Percentiles rank a stretch among this genome's conserved stretches.
Conservation (phyloP, 2,113 vertebrate genomes). For the Eclectus roratus region DNA sequence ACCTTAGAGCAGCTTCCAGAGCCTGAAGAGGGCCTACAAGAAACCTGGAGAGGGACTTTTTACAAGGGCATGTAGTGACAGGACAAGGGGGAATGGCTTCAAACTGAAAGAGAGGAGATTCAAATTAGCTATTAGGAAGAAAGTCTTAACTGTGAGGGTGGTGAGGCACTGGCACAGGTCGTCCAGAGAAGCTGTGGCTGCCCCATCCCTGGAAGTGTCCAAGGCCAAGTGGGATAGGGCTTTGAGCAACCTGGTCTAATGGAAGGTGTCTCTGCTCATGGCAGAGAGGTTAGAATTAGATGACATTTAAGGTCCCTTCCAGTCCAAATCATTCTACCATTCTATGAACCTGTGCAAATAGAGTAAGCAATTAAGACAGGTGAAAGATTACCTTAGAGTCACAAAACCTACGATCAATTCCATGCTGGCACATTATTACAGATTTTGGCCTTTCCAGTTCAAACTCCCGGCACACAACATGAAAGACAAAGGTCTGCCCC, state of each 20-base stretch:
- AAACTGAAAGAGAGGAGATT: not conserved
- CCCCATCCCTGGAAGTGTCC: not conserved
- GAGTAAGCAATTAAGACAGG: accelerated
- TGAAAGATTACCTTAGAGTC: constrained; percentile 85
- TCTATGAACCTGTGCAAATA: not conserved
- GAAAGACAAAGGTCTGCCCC: constrained; percentile 93
- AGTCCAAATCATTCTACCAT: not conserved
- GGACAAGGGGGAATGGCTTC: not conserved
- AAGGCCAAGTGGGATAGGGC: not conserved
- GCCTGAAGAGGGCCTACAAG: not conserved
- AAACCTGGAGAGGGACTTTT: not conserved
- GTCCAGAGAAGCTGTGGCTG: not conserved
- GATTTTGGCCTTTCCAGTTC: constrained; percentile 95
- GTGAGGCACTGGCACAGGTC: not conserved
- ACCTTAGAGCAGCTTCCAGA: not conserved
- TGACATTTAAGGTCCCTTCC: not conserved
- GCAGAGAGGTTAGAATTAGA: not conserved
- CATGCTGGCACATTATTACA: constrained; percentile 90
- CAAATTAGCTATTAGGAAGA: not conserved
- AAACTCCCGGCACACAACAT: constrained; percentile 91
- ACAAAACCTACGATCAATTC: constrained; percentile 91
- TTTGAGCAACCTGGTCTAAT: not conserved
- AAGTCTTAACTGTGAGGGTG: not conserved
- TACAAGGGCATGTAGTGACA: not conserved
- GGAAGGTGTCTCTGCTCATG: not conserved